A percentile compares a stretch with the other conserved stretches of the same genome.
These are phyloP conservation scores for Cistogaster globosa DNA, from an alignment of 2,888 invertebrate genomes.

Conservation along the genomic window DNA sequence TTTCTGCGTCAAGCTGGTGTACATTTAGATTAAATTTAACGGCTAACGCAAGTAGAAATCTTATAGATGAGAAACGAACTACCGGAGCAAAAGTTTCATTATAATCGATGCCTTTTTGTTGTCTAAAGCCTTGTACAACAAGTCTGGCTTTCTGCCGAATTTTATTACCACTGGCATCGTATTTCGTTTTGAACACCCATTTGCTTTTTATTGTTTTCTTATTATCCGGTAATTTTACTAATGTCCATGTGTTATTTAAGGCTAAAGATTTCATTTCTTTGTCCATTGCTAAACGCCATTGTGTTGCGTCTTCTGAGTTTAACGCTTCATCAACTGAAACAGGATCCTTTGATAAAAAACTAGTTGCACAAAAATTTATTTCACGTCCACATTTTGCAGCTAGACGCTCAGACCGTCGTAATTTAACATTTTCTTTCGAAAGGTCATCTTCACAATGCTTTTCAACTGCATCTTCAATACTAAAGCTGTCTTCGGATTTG, in stretches of 20 bases:
- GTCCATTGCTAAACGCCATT: constrained; percentile 47
- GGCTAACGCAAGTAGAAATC: constrained; percentile 24
- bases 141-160: constrained; percentile 26
- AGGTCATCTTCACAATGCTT: neutral
- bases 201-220: constrained; percentile 47
- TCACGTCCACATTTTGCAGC: constrained; percentile 10
- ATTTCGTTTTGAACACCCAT: constrained; percentile 48
- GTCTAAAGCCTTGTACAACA: constrained; percentile 37
- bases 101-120: constrained; percentile 51
- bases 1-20: constrained; percentile 64
- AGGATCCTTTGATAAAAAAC: constrained; percentile 45
- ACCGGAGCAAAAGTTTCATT: neutral
- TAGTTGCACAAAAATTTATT: constrained; percentile 35
- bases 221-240: neutral
- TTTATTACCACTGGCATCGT: constrained; percentile 14
- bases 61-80: too few relatives aligned
- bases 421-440: neutral
- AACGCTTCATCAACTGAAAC: constrained; percentile 37
- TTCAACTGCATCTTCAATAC: constrained; percentile 15
- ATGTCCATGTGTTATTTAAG: constrained; percentile 23
- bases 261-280: constrained; percentile 18
- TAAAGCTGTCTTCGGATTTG: constrained; percentile 7
- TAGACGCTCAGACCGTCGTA: constrained; percentile 37
- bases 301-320: neutral
- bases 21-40: constrained; percentile 13